phyloP scores from a whole-genome alignment of 1,140 invertebrate genomes.

The Bombus pyrosoma region DNA sequence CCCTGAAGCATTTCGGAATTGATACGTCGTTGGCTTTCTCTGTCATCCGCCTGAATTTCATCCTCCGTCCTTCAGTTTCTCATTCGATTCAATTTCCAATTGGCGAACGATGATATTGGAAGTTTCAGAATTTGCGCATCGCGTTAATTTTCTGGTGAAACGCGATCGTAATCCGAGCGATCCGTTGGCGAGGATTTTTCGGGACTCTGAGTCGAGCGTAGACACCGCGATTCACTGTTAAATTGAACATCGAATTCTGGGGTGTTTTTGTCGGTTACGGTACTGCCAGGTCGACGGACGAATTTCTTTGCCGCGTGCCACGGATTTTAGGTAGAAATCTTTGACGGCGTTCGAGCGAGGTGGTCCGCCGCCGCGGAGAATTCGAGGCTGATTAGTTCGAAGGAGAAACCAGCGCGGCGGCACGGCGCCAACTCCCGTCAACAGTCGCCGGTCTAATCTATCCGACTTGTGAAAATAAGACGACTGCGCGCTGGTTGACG shows the following conservation, averaged over 20 bases:
- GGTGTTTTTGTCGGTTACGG: slow-evolving; percentile 37
- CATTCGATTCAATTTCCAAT: not conserved
- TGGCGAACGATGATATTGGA: not conserved
- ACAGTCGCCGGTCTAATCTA: slow-evolving; percentile 6
- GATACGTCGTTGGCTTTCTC: not conserved
- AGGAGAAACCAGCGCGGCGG: slow-evolving; percentile 26
- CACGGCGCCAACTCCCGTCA: slow-evolving; percentile 39
- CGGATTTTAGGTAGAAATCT: slow-evolving; percentile 63
- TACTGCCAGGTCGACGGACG: slow-evolving; percentile 53
- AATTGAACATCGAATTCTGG: slow-evolving; percentile 21
- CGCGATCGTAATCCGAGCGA: not conserved
- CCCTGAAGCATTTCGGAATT: slow-evolving; percentile 15
- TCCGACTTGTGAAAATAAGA: slow-evolving; percentile 25
- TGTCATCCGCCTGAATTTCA: not conserved
- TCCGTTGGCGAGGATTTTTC: not conserved
- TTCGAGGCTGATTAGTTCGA: slow-evolving; percentile 46
- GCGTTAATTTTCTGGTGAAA: not conserved
- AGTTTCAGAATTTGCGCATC: not conserved
- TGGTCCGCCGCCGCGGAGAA: slow-evolving; percentile 58
- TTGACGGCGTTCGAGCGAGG: slow-evolving; percentile 56
- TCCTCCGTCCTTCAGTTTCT: not conserved
- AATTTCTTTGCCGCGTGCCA: slow-evolving; percentile 69
- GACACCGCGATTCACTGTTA: slow-evolving; percentile 10
- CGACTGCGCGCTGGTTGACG: not conserved
- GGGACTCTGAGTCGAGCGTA: not conserved